phyloP scores from a whole-genome alignment of 64 coral and sea anemone species.

The Cladopsammia gracilis region DNA sequence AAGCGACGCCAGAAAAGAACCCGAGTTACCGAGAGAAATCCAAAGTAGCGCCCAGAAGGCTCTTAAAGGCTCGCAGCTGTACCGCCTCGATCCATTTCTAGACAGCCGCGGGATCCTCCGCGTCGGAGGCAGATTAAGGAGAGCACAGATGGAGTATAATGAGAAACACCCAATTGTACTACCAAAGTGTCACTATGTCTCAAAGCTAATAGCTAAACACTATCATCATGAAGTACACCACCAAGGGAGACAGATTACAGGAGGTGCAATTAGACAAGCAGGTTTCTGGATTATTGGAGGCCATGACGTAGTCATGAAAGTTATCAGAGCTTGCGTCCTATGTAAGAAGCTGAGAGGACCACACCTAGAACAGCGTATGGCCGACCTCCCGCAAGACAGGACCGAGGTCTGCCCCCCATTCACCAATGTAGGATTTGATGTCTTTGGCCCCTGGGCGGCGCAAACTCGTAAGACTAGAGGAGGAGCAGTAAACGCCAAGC shows the following conservation, averaged over 20 bases:
- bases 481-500: constrained; percentile 32
- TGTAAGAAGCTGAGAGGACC: constrained; percentile 50
- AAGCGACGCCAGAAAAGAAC: neutral
- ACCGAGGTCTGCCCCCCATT: constrained; percentile 16
- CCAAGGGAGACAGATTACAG: constrained; percentile 35
- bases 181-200: constrained; percentile 38
- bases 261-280: constrained; percentile 41
- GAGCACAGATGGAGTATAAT: constrained; percentile 10
- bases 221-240: constrained; percentile 53
- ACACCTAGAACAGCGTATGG: constrained; percentile 37
- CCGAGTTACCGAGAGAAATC: neutral
- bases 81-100: constrained; percentile 38
- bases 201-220: constrained; percentile 10
- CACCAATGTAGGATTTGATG: constrained; percentile 39
- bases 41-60: neutral
- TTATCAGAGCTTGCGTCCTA: neutral
- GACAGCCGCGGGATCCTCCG: constrained; percentile 27
- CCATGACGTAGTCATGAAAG: constrained; percentile 6
- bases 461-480: constrained; percentile 9
- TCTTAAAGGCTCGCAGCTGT: neutral
- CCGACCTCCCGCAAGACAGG: constrained; percentile 42
- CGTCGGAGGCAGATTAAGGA: constrained; percentile 54
- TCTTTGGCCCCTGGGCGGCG: constrained; percentile 46
- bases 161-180: constrained; percentile 48
- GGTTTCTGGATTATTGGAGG: constrained; percentile 48